Conservation (phyloP, 2,888 invertebrate species). For the Nymphalis polychloros region DNA sequence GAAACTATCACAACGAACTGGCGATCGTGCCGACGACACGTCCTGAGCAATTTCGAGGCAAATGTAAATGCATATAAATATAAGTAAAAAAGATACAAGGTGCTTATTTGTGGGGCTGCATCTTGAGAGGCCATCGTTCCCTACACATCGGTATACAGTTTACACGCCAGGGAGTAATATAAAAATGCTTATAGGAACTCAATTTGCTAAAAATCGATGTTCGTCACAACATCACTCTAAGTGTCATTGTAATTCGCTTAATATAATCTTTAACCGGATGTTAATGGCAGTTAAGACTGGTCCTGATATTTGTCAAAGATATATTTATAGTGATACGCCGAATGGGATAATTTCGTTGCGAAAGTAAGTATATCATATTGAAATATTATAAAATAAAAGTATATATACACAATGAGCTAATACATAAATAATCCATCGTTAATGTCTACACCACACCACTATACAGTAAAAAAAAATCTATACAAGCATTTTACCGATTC, state of each 20-base stretch:
- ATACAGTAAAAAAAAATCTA: constrained; percentile 69
- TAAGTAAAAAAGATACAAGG: constrained; percentile 18
- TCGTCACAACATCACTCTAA: constrained; percentile 29
- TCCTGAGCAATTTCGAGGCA: constrained; percentile 48
- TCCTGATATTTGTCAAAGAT: constrained; percentile 28
- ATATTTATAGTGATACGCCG: constrained; percentile 10
- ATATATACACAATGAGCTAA: constrained; percentile 51
- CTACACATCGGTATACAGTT: constrained; percentile 17
- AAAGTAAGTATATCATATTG: constrained; percentile 12
- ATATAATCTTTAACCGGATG: constrained; percentile 20
- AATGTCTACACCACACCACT: constrained; percentile 66
- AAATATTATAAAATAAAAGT: constrained; percentile 26
- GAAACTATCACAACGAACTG: constrained; percentile 75
- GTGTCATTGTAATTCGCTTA: constrained; percentile 17
- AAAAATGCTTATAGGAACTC: constrained; percentile 39
- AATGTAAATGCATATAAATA: constrained; percentile 37
- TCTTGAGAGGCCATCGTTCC: constrained; percentile 13
- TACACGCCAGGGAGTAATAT: constrained; percentile 13
- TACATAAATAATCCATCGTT: constrained; percentile 59
- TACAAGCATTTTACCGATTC: constrained; percentile 68
- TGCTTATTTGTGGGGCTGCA: background rate
- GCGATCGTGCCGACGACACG: constrained; percentile 42
- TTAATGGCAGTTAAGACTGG: constrained; percentile 33
- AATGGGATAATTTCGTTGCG: constrained; percentile 30
- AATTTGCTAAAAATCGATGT: constrained; percentile 31